A percentile compares a stretch with the other conserved stretches of the same genome.
phyloP scores from a whole-genome alignment of 2,113 vertebrate genomes.

The Festucalex cinctus region DNA sequence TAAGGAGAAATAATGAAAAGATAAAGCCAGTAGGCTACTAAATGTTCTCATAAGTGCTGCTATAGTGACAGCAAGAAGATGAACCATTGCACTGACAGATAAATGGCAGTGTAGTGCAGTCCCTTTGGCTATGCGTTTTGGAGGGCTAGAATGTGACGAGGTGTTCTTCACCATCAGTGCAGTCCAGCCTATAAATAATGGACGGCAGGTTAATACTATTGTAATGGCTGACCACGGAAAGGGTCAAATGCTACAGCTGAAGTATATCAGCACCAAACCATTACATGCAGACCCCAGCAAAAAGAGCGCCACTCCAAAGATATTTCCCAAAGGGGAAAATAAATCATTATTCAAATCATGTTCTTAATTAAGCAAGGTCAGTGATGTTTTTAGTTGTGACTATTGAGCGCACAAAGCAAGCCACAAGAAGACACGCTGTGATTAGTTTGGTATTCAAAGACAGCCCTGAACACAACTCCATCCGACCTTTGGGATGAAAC shows the following conservation, averaged over 20 bases:
- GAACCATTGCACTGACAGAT: not conserved
- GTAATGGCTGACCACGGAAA: not conserved
- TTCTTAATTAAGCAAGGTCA: not conserved
- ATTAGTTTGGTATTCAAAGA: not conserved
- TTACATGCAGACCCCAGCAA: not conserved
- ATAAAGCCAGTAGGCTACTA: not conserved
- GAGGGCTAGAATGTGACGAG: not conserved
- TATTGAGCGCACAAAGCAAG: not conserved
- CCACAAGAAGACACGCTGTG: not conserved
- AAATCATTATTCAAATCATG: not conserved
- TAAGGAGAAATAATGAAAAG: not conserved
- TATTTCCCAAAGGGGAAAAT: not conserved
- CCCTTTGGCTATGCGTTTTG: not conserved
- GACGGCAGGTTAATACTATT: not conserved
- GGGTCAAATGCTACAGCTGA: conserved; percentile 1
- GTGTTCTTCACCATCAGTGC: not conserved
- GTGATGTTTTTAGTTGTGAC: not conserved
- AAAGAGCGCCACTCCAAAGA: not conserved
- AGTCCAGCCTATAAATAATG: not conserved
- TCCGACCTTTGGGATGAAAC: conserved; percentile 1
- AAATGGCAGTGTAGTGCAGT: not conserved
- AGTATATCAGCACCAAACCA: not conserved
- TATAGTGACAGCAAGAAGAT: not conserved
- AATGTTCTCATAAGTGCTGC: not conserved
- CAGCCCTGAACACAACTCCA: not conserved